These are phyloP conservation scores for Nyctibius grandis DNA, from an alignment of 2,797 vertebrate species.

Conservation along the genomic window DNA sequence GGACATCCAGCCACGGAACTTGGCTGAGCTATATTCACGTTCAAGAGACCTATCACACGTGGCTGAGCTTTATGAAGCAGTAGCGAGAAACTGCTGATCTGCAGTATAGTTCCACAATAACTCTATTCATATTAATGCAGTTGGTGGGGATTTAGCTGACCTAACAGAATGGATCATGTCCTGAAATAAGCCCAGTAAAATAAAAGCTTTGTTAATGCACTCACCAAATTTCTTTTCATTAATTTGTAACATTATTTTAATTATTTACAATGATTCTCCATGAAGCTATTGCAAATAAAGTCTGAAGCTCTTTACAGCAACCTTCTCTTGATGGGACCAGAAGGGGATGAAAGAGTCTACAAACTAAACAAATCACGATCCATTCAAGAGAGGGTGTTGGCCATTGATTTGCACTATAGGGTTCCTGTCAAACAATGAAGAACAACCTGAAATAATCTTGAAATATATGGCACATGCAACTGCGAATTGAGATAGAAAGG, in stretches of 20 bases:
- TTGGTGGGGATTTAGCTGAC: background rate
- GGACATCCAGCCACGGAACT: background rate
- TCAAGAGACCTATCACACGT: background rate
- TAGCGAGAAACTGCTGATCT: background rate
- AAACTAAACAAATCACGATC: background rate
- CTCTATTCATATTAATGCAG: background rate
- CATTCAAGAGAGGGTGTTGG: background rate
- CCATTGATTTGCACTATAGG: background rate
- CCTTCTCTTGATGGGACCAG: background rate
- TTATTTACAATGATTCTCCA: background rate
- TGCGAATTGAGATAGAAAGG: background rate
- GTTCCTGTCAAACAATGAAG: background rate
- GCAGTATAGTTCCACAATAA: background rate
- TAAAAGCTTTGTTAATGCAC: background rate
- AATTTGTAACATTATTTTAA: background rate
- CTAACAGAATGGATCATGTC: background rate
- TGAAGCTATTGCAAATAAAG: background rate
- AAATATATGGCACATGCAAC: background rate
- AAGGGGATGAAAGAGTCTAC: background rate
- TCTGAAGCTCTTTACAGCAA: background rate
- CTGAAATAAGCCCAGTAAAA: background rate
- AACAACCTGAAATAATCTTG: background rate
- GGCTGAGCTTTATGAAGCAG: conserved; percentile 19
- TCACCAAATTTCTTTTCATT: background rate
- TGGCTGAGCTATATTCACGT: background rate